phyloP scores from a whole-genome alignment of 2,113 vertebrate species.

The Cyanocitta stelleri region DNA sequence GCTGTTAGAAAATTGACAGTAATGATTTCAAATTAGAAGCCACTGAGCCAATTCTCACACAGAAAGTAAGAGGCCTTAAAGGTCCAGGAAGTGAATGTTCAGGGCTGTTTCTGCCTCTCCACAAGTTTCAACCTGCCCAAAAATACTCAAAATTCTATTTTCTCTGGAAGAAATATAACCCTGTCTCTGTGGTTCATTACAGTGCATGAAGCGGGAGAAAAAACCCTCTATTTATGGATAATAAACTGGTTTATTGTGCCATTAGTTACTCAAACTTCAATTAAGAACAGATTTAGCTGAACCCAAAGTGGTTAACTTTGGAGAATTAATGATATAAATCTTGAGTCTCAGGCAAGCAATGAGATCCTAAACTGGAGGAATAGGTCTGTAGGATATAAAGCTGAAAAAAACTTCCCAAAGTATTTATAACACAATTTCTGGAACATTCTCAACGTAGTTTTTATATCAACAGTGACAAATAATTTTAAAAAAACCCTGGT shows the following conservation, averaged over 20 bases:
- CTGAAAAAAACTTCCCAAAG: not conserved
- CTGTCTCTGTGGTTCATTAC: not conserved
- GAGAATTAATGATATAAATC: not conserved
- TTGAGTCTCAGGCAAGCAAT: not conserved
- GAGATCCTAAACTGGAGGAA: not conserved
- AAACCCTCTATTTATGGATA: not conserved
- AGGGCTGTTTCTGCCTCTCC: too few species aligned
- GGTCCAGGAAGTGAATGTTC: not conserved
- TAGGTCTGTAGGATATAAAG: not conserved
- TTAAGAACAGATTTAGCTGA: not conserved
- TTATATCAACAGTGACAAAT: not conserved
- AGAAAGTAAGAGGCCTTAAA: not conserved
- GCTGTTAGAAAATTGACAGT: not conserved
- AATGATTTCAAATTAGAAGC: not conserved
- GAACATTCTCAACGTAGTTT: not conserved
- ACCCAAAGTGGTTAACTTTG: not conserved
- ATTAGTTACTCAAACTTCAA: not conserved
- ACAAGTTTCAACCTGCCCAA: not conserved
- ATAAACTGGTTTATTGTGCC: not conserved
- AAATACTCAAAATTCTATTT: not conserved
- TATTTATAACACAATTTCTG: not conserved
- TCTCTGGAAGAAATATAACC: not conserved
- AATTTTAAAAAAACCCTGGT: not conserved
- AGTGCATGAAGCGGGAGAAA: not conserved
- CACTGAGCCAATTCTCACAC: not conserved